These are phyloP conservation scores for Hyphantria cunea DNA, from an alignment of 1,140 invertebrate genomes.

Conservation along the genomic window DNA sequence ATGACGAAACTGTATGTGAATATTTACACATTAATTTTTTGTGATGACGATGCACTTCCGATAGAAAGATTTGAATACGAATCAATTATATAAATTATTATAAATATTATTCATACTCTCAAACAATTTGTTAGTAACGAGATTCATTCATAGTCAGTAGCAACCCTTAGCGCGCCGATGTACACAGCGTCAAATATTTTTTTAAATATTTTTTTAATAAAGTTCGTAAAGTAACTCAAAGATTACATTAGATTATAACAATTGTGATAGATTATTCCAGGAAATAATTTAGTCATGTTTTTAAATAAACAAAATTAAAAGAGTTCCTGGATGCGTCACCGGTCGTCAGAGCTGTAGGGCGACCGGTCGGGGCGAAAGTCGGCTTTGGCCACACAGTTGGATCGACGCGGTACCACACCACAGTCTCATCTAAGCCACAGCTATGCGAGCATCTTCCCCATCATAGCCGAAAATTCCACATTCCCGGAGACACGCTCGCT, in stretches of 20 bases:
- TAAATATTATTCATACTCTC: constrained; percentile 50
- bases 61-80: constrained; percentile 13
- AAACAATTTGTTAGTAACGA: constrained; percentile 54
- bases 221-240: neutral
- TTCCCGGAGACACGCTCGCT: constrained; percentile 55
- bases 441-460: constrained; percentile 79
- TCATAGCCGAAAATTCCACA: constrained; percentile 75
- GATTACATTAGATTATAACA: no score
- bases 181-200: no score
- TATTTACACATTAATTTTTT: constrained; percentile 35
- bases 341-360: constrained; percentile 71
- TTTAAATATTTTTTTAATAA: no score
- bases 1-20: constrained; percentile 11
- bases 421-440: constrained; percentile 80
- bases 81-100: constrained; percentile 21
- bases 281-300: constrained; percentile 39
- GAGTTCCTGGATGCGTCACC: constrained; percentile 74
- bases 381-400: constrained; percentile 66
- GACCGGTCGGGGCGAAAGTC: constrained; percentile 79
- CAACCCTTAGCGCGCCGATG: constrained; percentile 54
- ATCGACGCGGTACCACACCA: constrained; percentile 67
- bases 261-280: constrained; percentile 17
- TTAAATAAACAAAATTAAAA: constrained; percentile 58
- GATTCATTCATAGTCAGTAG: constrained; percentile 50
- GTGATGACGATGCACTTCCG: constrained; percentile 22